Evolutionary conservation across 2,797 vertebrate species (phyloP), one percentile per base, ranked within the genome.

Genomic region (Knipowitschia caucasica): DNA sequence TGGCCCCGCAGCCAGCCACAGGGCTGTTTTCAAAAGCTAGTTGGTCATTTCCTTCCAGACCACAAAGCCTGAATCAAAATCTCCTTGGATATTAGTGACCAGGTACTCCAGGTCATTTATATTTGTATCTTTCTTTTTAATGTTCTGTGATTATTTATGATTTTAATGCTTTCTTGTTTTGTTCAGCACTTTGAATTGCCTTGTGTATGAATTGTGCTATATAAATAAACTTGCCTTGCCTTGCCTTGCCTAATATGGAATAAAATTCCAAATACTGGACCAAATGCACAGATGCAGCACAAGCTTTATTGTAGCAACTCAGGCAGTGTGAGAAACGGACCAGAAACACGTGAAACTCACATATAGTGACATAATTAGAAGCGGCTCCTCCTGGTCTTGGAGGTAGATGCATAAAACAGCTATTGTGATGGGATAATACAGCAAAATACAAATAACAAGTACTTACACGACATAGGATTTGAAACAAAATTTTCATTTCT

Each of bases 1-100:
- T 78, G 87, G 85, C 78, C 75, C 71, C 71, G 74, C 71, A 78
- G 56, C 66, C 77, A 68, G 67, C 77, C 69, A 71, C 67, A 29
- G 77, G 65, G 81, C 75, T 85, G 86, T 87, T 89, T 89, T 85
- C 70, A 87, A 80, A 86, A 84, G 81, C 81, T 81, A 69, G 70
- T 75, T 66, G 82, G 77, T 86, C 77, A 84, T 89, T 89, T 87
- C 81, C 85, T 85, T 81, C 11, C 63, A 72, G 80, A 67, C 71
- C 73, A 80, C 75, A 77, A 54, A 69, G 72, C 66, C 56, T 43
- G 62, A 59, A 67, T 73, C 54, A 42, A 75, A 77, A 68, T 69
- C 62, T 69, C 31, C 17, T 20, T 63, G 65, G 56, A 64, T 46
- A 72, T 33, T 26, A 25, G 58, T 49, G 20, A 24, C 21, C 53